Evolutionary conservation across 2,113 vertebrate species (phyloP), one percentile per base, ranked within the genome.

Genomic region (Cyrtonyx montezumae): DNA sequence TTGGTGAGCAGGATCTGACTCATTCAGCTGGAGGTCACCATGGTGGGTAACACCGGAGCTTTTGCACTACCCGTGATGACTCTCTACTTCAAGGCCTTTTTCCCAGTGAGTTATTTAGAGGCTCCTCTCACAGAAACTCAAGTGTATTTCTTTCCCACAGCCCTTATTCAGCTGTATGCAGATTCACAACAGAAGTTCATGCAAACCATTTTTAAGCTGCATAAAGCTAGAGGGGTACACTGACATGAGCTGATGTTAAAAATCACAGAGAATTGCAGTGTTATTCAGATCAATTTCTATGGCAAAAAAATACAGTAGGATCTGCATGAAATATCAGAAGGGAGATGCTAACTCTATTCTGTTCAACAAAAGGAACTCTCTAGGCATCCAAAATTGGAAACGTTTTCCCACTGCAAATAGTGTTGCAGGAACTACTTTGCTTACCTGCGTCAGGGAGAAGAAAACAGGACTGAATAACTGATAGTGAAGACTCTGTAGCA

Each of bases 381-480:
- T 30, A 53, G 25, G 68, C 43, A 19, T 36, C 49, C 88, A 8
- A 74, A 71, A 55, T 14, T 2, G 6, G 37, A 73, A 91, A 69
- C 22, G 37, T 62, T 85, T 61, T 63, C 49, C 65, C 43, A 46
- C 9, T 79, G 75, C 36, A 84, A 59, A 42, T 2, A 66, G 30
- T 4, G 9, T 28, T 78, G 42, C 43, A 94, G 67, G 79, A 90
- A 85, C 37, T 55, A n/a, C n/a, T 0, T 7, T 42, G 40, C 96
- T 96, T 96, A 97, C 96, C 96, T 97, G 95, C 74, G 84, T 55
- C 77, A 77, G 63, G 73, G 58, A 77, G 88, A 93, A 71, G 90
- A 71, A 88, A 84, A 74, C 34, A 37, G 85, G 75, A 68, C 11
- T 65, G 89, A 89, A 89, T 8, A 87, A 61, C 71, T 89, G 80